Evolutionary conservation across 1,140 invertebrate species (phyloP), one percentile per base, ranked within the genome.

Genomic region (Penaeus japonicus): DNA sequence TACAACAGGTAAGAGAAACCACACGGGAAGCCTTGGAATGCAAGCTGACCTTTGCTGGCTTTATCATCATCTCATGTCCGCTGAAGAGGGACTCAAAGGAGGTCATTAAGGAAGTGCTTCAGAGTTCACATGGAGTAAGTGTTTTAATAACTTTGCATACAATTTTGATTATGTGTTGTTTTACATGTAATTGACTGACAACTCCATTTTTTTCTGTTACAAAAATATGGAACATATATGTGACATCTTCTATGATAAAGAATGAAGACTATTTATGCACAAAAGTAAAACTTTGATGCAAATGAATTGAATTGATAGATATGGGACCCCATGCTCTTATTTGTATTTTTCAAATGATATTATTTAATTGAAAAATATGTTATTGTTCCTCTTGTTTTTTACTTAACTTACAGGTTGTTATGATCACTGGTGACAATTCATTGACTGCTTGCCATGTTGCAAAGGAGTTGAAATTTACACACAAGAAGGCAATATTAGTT

Each of bases 401-500:
- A 17, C n/a, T 78, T 77, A 54, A 27, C 85, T 92, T 92, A 77
- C 94, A 97, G 93, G 97, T 98, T 24, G 95, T 97, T 2, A 99
- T 99, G 98, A 99, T 99, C 55, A 99, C 99, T 30, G 99, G 99
- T 70, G 99, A 99, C 92, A 99, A 99, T 94, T 98, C 98, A 15
- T 93, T 99, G 55, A 99, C 99, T 0, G 99, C 99, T 27, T 99
- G 99, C 93, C 98, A 99, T 93, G 99, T 99, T 10, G 98, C 98
- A 4, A 96, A 96, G 91, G 97, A 99, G 92, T 93, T 99, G 39
- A 95, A 96, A 91, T 99, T 99, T 92, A 97, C 96, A 0, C 92
- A 92, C 35, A 95, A 95, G 90, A 96, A 96, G 91, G 92, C 93
- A 30, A 95, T 96, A 1, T 92, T 99, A 0, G 96, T 99, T 91